phyloP scores from a whole-genome alignment of 2,113 vertebrate genomes.

The Plectropomus leopardus region DNA sequence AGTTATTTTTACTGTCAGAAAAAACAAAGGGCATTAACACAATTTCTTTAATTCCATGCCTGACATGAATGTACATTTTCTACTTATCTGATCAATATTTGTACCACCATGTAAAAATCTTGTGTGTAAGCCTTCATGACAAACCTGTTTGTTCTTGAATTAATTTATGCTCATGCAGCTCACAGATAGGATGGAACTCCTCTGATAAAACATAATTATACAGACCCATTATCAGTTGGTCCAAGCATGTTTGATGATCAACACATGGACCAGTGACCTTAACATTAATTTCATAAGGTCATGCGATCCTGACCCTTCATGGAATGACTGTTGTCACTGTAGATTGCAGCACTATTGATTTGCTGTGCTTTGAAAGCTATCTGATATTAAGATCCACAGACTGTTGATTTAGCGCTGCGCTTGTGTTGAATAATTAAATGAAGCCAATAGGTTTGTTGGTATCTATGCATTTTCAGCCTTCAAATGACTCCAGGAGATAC shows the following conservation, averaged over 20 bases:
- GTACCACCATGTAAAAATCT: neutral
- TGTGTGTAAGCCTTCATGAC: conserved; percentile 8
- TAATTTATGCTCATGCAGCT: conserved; percentile 50
- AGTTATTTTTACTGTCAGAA: neutral
- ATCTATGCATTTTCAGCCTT: conserved; percentile 72
- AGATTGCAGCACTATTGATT: conserved; percentile 80
- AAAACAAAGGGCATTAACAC: neutral
- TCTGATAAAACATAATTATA: conserved; percentile 61
- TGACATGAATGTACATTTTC: conserved; percentile 21
- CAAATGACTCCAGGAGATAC: conserved; percentile 61
- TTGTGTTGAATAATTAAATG: conserved; percentile 70
- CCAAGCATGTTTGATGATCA: conserved; percentile 59
- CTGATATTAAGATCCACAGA: conserved; percentile 73
- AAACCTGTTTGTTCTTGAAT: conserved; percentile 34
- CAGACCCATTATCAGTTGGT: conserved; percentile 53
- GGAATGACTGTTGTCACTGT: conserved; percentile 72
- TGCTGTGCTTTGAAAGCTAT: conserved; percentile 73
- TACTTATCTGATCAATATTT: neutral
- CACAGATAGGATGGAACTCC: conserved; percentile 49
- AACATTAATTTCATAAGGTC: conserved; percentile 71
- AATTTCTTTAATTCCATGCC: neutral
- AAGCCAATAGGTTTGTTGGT: conserved; percentile 71
- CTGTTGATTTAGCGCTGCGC: conserved; percentile 75
- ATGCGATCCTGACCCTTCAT: conserved; percentile 53
- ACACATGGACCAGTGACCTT: conserved; percentile 44